These are phyloP conservation scores for Agrotis ipsilon DNA, from an alignment of 2,888 invertebrate species.

Conservation along the genomic window DNA sequence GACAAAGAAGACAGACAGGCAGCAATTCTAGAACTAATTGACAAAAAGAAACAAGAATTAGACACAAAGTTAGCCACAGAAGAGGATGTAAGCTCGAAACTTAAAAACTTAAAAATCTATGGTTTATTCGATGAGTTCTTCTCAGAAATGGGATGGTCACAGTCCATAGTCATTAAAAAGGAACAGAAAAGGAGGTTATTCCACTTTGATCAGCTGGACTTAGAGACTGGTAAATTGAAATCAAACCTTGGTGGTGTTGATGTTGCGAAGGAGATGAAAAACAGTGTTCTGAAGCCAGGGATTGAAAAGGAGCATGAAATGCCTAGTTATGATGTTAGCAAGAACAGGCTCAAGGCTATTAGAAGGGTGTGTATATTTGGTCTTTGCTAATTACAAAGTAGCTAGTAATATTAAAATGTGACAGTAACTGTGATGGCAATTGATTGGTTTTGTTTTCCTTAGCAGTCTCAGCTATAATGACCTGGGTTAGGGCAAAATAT, in stretches of 20 bases:
- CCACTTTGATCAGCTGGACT: slow-evolving; percentile 82
- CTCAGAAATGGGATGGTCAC: slow-evolving; percentile 84
- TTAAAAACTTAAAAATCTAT: slow-evolving; percentile 81
- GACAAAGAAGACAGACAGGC: slow-evolving; percentile 79
- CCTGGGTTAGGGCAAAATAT: neutral
- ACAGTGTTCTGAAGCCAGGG: slow-evolving; percentile 92
- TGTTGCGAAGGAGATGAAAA: slow-evolving; percentile 91
- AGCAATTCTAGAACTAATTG: slow-evolving; percentile 79
- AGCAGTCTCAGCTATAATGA: neutral
- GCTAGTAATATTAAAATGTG: too few species aligned
- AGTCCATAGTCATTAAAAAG: slow-evolving; percentile 76
- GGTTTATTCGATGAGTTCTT: slow-evolving; percentile 83
- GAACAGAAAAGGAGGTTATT: slow-evolving; percentile 76
- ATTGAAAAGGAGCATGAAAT: slow-evolving; percentile 92
- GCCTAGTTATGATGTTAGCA: slow-evolving; percentile 91
- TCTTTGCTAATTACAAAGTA: neutral
- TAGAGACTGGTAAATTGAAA: slow-evolving; percentile 84
- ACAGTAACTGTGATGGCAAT: too few species aligned
- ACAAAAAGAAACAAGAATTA: slow-evolving; percentile 82
- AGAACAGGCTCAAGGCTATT: slow-evolving; percentile 90
- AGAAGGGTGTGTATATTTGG: slow-evolving; percentile 87
- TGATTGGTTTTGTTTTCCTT: too few species aligned
- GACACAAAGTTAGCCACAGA: slow-evolving; percentile 74
- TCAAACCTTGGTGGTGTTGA: slow-evolving; percentile 84
- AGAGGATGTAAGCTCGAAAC: slow-evolving; percentile 78